Conservation (phyloP, 2,113 vertebrate genomes). For the Phyllostomus discolor region DNA sequence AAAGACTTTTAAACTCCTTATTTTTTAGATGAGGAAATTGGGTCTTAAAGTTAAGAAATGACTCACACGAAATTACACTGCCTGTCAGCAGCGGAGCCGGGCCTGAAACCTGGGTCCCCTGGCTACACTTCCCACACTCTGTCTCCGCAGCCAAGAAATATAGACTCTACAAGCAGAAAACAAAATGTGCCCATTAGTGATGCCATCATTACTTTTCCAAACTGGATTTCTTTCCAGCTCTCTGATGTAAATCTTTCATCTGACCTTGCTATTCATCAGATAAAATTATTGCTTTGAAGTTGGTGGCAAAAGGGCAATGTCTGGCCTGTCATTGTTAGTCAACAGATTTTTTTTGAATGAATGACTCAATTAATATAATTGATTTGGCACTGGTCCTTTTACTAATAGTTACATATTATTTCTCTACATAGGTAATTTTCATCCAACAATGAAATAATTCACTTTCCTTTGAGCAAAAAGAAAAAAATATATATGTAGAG, state of each 20-base stretch:
- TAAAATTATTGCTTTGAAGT: constrained; percentile 2
- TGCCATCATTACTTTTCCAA: neutral
- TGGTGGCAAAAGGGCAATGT: neutral
- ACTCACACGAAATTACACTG: neutral
- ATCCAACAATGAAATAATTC: neutral
- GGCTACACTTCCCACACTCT: neutral
- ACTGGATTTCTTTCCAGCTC: constrained; percentile 6
- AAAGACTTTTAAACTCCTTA: neutral
- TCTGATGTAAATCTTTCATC: neutral
- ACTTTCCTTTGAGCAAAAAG: neutral
- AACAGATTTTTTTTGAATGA: neutral
- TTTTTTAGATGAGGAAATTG: neutral
- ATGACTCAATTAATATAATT: neutral
- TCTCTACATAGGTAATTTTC: neutral
- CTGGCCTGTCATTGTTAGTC: neutral
- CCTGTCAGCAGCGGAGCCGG: neutral
- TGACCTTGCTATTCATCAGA: neutral
- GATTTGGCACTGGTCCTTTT: neutral
- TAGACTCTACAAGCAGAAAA: neutral
- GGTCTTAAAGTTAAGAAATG: neutral
- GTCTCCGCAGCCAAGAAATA: neutral
- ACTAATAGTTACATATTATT: neutral
- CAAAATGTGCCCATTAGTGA: neutral
- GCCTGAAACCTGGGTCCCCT: neutral
- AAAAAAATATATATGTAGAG: neutral